Conservation (phyloP, 2,888 invertebrate genomes). For the Scrobipalpa atriplicella region DNA sequence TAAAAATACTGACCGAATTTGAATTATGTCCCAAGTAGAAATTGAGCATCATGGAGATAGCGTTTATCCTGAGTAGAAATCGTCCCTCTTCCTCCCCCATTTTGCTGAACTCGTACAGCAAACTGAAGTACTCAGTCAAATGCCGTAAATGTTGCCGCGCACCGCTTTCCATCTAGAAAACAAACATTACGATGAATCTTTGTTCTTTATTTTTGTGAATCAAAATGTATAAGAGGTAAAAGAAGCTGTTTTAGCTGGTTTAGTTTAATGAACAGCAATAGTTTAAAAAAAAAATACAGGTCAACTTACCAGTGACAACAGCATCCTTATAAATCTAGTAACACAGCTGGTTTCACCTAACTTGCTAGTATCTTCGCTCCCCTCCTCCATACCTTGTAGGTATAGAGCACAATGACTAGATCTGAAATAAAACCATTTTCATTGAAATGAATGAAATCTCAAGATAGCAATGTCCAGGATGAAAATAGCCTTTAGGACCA, state of each 20-base stretch:
- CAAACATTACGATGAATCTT: background rate
- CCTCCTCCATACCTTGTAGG: conserved; percentile 81
- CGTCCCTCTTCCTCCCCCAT: conserved; percentile 97
- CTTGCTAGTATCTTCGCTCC: conserved; percentile 80
- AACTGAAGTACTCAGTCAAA: conserved; percentile 95
- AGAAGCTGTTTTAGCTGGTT: too few relatives aligned
- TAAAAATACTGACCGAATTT: conserved; percentile 49
- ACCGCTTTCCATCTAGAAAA: conserved; percentile 89
- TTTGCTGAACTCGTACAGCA: conserved; percentile 96
- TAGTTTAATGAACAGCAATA: too few relatives aligned
- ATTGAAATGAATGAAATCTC: background rate
- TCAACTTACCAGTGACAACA: conserved; percentile 89
- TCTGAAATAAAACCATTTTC: conserved; percentile 60
- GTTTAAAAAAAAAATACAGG: too few relatives aligned
- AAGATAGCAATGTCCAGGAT: too few relatives aligned
- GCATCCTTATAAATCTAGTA: conserved; percentile 94
- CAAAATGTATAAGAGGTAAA: background rate
- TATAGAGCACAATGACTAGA: conserved; percentile 86
- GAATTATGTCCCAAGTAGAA: conserved; percentile 93
- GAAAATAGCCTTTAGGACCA: too few relatives aligned
- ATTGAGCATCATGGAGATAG: conserved; percentile 94
- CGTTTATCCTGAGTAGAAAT: conserved; percentile 93
- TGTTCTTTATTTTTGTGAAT: background rate
- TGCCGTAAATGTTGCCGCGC: conserved; percentile 94
- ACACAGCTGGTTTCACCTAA: conserved; percentile 93